Conservation (phyloP, 1,140 invertebrate genomes). For the Paraescarpia echinospica region DNA sequence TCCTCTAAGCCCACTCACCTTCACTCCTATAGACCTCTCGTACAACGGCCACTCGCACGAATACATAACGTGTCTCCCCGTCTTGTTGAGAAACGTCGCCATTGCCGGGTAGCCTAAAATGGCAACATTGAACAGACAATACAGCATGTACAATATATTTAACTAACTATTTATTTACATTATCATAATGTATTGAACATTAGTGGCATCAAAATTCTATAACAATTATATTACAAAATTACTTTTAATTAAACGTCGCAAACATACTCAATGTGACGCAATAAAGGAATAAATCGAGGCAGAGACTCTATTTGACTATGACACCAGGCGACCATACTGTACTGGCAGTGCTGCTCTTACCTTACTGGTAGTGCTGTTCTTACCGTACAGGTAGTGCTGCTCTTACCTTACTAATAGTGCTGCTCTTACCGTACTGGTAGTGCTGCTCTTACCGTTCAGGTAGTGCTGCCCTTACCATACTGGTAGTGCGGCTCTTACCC, state of each 20-base stretch:
- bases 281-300: not conserved
- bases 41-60: conserved; percentile 98
- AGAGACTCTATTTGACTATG: not conserved
- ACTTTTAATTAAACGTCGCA: no score
- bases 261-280: no score
- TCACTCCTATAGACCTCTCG: conserved; percentile 76
- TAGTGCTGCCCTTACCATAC: not conserved
- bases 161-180: no score
- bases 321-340: no score
- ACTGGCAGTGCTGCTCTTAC: not conserved
- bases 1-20: conserved; percentile 20
- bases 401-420: not conserved
- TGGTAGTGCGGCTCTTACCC: not conserved
- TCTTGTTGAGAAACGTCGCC: conserved; percentile 80
- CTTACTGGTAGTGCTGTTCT: no score
- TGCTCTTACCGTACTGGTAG: not conserved
- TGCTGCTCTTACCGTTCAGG: not conserved
- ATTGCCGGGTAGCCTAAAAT: conserved; percentile 82
- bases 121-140: not conserved
- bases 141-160: not conserved
- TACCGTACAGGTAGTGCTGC: not conserved
- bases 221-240: not conserved
- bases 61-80: conserved; percentile 92
- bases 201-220: no score
- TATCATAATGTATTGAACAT: no score